Percentiles rank a stretch among this genome's conserved stretches.
Conservation (phyloP, 2,113 vertebrate genomes). For the Oryzias javanicus region DNA sequence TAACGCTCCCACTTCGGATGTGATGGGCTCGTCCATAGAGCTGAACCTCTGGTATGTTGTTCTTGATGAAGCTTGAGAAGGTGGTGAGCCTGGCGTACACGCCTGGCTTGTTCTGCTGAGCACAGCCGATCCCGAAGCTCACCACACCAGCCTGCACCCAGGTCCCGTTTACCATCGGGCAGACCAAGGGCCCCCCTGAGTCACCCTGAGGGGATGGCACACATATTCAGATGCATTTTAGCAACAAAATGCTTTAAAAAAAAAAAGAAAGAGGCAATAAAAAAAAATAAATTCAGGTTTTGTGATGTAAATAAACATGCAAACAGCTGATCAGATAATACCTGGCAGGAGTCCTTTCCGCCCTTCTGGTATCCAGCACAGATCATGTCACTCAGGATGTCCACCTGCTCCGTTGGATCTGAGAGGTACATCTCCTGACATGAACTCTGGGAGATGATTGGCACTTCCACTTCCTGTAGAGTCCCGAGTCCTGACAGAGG, state of each 20-base stretch:
- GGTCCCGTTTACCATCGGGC: conserved; percentile 63
- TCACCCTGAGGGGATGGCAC: conserved; percentile 69
- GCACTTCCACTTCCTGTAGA: conserved; percentile 76
- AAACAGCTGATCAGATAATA: conserved; percentile 47
- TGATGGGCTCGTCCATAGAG: conserved; percentile 59
- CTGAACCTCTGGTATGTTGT: conserved; percentile 37
- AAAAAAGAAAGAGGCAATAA: not conserved
- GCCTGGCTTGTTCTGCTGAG: conserved; percentile 64
- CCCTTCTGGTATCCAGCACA: conserved; percentile 75
- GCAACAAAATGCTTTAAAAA: conserved; percentile 7
- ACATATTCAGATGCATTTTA: not conserved
- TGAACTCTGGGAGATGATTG: conserved; percentile 68
- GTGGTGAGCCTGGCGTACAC: conserved; percentile 74
- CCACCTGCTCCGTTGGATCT: conserved; percentile 32
- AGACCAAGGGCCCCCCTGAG: conserved; percentile 80
- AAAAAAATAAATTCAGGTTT: not conserved
- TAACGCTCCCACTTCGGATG: conserved; percentile 18
- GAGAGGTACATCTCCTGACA: conserved; percentile 73
- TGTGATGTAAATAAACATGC: conserved; percentile 15
- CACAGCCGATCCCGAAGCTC: conserved; percentile 78
- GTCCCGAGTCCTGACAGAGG: conserved; percentile 53
- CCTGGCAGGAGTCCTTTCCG: conserved; percentile 80
- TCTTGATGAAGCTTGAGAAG: conserved; percentile 64
- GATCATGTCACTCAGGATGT: conserved; percentile 76
- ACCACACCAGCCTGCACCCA: conserved; percentile 82